A percentile compares a stretch with the other conserved stretches of the same genome.
Conservation (phyloP, 2,797 vertebrate species). For the Arnoldichthys spilopterus region DNA sequence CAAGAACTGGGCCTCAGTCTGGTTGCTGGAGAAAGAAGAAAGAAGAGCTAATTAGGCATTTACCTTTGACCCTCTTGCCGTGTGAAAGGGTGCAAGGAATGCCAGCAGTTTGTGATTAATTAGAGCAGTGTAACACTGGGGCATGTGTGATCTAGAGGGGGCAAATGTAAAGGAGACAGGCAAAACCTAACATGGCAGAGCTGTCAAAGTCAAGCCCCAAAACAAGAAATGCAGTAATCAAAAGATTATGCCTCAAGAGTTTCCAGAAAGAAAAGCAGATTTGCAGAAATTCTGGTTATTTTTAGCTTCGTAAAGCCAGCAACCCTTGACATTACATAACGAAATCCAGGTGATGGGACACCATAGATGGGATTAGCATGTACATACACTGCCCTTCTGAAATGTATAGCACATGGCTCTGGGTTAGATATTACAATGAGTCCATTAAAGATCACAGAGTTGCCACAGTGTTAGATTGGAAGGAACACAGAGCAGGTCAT, state of each 20-base stretch:
- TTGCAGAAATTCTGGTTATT: conserved; percentile 24
- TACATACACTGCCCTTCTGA: not conserved
- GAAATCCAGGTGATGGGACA: conserved; percentile 25
- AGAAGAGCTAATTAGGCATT: conserved; percentile 54
- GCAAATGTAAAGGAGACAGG: conserved; percentile 57
- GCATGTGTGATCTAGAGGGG: conserved; percentile 50
- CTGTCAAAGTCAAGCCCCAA: conserved; percentile 64
- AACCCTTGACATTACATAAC: conserved; percentile 39
- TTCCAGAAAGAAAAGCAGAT: conserved; percentile 48
- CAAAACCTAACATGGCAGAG: conserved; percentile 49
- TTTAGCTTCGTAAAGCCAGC: conserved; percentile 49
- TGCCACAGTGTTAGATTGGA: not conserved
- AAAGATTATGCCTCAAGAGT: conserved; percentile 62
- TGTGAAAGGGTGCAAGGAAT: conserved; percentile 59
- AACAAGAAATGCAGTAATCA: conserved; percentile 54
- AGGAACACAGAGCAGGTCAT: not conserved
- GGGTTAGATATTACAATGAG: conserved; percentile 11
- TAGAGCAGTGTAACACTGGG: conserved; percentile 21
- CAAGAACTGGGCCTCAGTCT: not conserved
- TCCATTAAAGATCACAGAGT: conserved; percentile 19
- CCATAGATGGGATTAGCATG: conserved; percentile 12
- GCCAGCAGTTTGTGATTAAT: conserved; percentile 57
- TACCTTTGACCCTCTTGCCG: conserved; percentile 54
- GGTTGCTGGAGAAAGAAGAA: conserved; percentile 9
- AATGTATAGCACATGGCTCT: conserved; percentile 18